Percentiles rank a stretch among this genome's conserved stretches.
Conservation (phyloP, 2,888 invertebrate genomes). For the Neoascia interrupta region DNA sequence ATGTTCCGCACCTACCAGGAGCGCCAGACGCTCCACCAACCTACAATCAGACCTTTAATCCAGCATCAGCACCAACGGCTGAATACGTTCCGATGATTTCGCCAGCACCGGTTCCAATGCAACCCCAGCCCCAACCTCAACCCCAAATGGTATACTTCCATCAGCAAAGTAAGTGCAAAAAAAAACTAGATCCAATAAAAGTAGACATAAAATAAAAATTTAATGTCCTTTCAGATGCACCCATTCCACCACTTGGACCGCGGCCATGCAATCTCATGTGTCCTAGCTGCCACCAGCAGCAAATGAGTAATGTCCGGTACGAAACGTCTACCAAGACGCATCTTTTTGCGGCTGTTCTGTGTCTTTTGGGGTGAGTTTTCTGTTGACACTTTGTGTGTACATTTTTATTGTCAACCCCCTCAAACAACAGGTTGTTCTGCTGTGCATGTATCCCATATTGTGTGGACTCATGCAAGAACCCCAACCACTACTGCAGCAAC, state of each 20-base stretch:
- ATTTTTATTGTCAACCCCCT: background rate
- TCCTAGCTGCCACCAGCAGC: constrained; percentile 72
- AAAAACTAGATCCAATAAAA: background rate
- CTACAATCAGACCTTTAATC: constrained; percentile 8
- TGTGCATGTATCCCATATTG: constrained; percentile 74
- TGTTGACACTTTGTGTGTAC: background rate
- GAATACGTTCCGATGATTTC: background rate
- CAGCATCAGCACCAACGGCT: constrained; percentile 4
- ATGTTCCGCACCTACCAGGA: constrained; percentile 6
- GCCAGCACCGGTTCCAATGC: background rate
- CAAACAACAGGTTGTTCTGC: constrained; percentile 68
- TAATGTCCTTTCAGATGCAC: background rate
- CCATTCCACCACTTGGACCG: constrained; percentile 46
- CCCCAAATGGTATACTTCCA: background rate
- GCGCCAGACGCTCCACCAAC: constrained; percentile 30
- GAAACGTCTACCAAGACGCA: constrained; percentile 73
- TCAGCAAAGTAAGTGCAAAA: constrained; percentile 41
- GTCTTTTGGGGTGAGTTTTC: constrained; percentile 53
- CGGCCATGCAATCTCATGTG: constrained; percentile 67
- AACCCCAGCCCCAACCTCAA: constrained; percentile 9
- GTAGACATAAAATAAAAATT: background rate
- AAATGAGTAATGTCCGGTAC: constrained; percentile 68
- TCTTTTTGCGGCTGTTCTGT: constrained; percentile 71
- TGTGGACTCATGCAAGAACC: constrained; percentile 74
- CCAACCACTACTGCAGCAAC: constrained; percentile 73